phyloP scores from a whole-genome alignment of 2,888 invertebrate species.

The Rotaria magnacalcarata region DNA sequence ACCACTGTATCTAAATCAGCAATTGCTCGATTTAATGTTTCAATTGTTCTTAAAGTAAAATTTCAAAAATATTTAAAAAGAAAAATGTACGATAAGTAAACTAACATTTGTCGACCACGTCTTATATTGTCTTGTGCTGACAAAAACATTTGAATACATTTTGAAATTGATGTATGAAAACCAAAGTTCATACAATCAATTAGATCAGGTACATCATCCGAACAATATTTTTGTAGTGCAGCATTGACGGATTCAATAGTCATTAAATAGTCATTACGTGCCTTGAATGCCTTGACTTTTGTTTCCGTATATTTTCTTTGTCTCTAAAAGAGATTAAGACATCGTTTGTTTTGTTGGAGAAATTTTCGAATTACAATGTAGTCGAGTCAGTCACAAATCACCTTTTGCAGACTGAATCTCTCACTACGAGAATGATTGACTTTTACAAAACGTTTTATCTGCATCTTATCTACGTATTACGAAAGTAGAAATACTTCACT shows the following conservation, averaged over 20 bases:
- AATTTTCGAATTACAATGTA: too few species aligned
- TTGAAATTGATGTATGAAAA: conserved; percentile 82
- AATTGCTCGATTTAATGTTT: conserved; percentile 69
- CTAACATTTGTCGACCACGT: conserved; percentile 62
- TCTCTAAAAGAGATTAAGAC: conserved; percentile 64
- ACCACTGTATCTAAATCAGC: conserved; percentile 74
- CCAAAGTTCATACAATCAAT: conserved; percentile 94
- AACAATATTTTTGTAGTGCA: conserved; percentile 89
- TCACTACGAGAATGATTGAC: too few species aligned
- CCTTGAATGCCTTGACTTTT: conserved; percentile 80
- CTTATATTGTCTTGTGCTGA: conserved; percentile 76
- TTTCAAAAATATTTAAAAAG: background rate
- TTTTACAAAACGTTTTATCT: too few species aligned
- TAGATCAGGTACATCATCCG: conserved; percentile 87
- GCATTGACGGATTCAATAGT: conserved; percentile 90
- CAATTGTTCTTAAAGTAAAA: conserved; percentile 61
- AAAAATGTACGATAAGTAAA: background rate
- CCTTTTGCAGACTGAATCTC: too few species aligned
- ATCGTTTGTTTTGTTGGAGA: background rate
- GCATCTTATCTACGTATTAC: too few species aligned
- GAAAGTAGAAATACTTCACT: too few species aligned
- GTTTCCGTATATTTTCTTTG: conserved; percentile 81
- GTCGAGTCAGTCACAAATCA: too few species aligned
- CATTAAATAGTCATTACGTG: conserved; percentile 86
- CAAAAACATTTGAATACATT: conserved; percentile 75